Evolutionary conservation across 2,888 invertebrate species (phyloP).

Genomic region (Hemicrepidius hirtus): DNA sequence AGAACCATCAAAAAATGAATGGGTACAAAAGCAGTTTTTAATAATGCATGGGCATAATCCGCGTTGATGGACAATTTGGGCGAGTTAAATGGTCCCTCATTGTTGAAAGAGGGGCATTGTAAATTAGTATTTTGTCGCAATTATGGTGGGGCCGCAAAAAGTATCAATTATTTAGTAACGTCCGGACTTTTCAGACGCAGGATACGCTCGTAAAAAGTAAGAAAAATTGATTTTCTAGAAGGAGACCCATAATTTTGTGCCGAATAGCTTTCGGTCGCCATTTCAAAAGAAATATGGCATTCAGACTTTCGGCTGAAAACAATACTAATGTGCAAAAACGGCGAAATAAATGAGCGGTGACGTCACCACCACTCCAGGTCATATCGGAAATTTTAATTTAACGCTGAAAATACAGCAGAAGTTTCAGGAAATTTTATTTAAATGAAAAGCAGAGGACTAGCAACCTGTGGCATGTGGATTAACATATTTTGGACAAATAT

Average conservation of each 20-base stretch:
- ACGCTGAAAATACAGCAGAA: background rate
- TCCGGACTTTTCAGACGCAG: background rate
- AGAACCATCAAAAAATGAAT: conserved; percentile 33
- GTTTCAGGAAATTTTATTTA: too few species aligned
- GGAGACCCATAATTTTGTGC: conserved; percentile 48
- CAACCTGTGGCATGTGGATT: too few species aligned
- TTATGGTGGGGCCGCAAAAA: conserved; percentile 18
- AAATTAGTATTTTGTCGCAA: conserved; percentile 34
- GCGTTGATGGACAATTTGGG: conserved; percentile 2
- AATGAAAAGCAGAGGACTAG: too few species aligned
- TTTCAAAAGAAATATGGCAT: conserved; percentile 56
- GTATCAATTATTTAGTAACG: conserved; percentile 33
- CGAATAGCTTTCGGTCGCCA: conserved; percentile 53
- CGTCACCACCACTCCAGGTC: conserved; percentile 44
- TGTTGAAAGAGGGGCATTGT: conserved; percentile 32
- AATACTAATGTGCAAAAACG: conserved; percentile 62
- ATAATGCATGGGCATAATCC: conserved; percentile 24
- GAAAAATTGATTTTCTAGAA: conserved; percentile 40
- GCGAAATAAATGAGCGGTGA: conserved; percentile 58
- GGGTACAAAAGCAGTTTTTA: conserved; percentile 32
- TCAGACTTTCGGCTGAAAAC: conserved; percentile 55
- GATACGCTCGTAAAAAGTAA: conserved; percentile 42
- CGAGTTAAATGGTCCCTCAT: conserved; percentile 19
- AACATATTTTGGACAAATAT: too few species aligned
- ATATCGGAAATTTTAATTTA: conserved; percentile 29